Evolutionary conservation across 2,888 invertebrate species (phyloP), one percentile per base, ranked within the genome.

Genomic region (Brenthis daphne): DNA sequence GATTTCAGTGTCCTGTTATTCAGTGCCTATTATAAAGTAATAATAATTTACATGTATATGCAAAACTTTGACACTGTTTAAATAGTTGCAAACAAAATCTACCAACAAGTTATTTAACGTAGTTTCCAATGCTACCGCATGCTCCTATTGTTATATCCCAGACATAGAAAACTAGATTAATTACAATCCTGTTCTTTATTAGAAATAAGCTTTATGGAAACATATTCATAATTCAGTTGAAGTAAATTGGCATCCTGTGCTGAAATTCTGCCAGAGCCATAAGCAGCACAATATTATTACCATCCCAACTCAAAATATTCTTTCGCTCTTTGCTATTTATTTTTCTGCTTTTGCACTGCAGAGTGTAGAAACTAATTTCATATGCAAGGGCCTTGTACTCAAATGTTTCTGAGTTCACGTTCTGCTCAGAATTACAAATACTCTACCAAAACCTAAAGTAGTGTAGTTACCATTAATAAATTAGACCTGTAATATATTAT

Each of bases 221-320:
- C 13, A 20, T 63, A 63, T 63, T 63, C 53, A 63, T 54, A 63
- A 63, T 63, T 54, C 63, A 63, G 37, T 63, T 63, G 20, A 63
- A 48, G 47, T 58, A 53, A 54, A 60, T 68, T 66, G 63, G 63
- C 74, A 73, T 75, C 77, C 77, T 76, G 75, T 70, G 73, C 77
- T 80, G 82, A 82, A 83, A 77, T 79, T 76, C 72, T 77, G 81
- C 81, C 82, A 82, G 74, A 75, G 64, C 73, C 76, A 75, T 75
- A 76, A 75, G 77, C 85, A 67, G 57, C 24, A 60, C 58, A 58
- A 60, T 60, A 54, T 55, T 54, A 48, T 83, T 82, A 79, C 77
- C 76, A 76, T 77, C 75, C 80, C 75, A 79, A 83, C 83, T 81
- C 83, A 82, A 82, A 79, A 82, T 80, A 79, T 79, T 76, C 72